Evolutionary conservation across 2,113 vertebrate species (phyloP).

Genomic region (Caranx melampygus): DNA sequence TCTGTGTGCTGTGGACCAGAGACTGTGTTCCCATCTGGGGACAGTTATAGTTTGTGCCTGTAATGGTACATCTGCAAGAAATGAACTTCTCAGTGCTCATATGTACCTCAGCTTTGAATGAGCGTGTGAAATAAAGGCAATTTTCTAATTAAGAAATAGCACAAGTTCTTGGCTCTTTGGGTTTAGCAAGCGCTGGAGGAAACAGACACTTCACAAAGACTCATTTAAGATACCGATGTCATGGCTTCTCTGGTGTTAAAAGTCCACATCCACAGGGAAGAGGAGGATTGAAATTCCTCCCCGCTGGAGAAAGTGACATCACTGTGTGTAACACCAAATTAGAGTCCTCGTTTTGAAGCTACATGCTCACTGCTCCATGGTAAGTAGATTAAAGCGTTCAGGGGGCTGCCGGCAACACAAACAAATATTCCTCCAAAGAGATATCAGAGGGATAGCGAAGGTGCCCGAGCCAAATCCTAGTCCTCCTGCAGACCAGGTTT

Average conservation of each 20-base stretch:
- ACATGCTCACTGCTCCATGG: conserved; percentile 67
- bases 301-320: conserved; percentile 55
- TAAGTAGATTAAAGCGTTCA: conserved; percentile 69
- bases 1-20: background rate
- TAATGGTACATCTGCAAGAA: conserved; percentile 18
- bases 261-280: background rate
- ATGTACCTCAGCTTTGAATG: background rate
- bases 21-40: conserved; percentile 11
- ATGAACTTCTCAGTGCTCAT: background rate
- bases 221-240: background rate
- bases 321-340: conserved; percentile 56
- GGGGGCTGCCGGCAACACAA: conserved; percentile 57
- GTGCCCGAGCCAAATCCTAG: conserved; percentile 21
- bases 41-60: background rate
- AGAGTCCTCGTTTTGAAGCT: conserved; percentile 64
- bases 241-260: background rate
- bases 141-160: background rate
- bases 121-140: background rate
- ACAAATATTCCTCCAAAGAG: conserved; percentile 69
- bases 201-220: background rate
- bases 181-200: background rate
- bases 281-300: conserved; percentile 43
- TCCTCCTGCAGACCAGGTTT: background rate
- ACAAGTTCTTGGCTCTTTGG: background rate
- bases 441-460: conserved; percentile 45